phyloP scores from a whole-genome alignment of 2,888 invertebrate species.

The Baccha elongata region DNA sequence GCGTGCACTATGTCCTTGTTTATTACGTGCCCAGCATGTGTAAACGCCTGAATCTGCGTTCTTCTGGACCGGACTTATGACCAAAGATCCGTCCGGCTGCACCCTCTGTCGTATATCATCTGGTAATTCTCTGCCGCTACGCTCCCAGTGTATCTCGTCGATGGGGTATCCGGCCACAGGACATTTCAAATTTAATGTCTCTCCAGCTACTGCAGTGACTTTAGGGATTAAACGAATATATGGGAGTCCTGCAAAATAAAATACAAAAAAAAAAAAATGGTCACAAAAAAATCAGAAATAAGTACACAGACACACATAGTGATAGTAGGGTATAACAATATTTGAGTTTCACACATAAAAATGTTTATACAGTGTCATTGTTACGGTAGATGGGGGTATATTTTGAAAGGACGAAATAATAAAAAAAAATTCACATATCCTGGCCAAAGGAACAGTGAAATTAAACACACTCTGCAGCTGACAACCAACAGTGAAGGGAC shows the following conservation, averaged over 20 bases:
- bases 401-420: constrained; percentile 42
- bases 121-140: constrained; percentile 88
- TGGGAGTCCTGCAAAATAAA: constrained; percentile 85
- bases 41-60: constrained; percentile 89
- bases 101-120: constrained; percentile 91
- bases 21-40: constrained; percentile 90
- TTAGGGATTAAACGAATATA: constrained; percentile 91
- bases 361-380: constrained; percentile 63
- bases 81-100: constrained; percentile 88
- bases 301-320: background rate
- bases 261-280: constrained; percentile 30
- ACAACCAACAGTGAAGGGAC: constrained; percentile 57
- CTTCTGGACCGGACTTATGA: constrained; percentile 90
- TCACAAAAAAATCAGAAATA: constrained; percentile 35
- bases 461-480: constrained; percentile 69
- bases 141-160: constrained; percentile 91
- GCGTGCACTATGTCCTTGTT: constrained; percentile 89
- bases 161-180: constrained; percentile 93
- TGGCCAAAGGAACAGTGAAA: constrained; percentile 42
- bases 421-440: constrained; percentile 20
- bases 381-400: constrained; percentile 14
- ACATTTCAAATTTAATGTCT: constrained; percentile 89
- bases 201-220: constrained; percentile 91
- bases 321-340: constrained; percentile 20
- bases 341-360: constrained; percentile 64